Evolutionary conservation across 2,113 vertebrate species (phyloP), one percentile per base, ranked within the genome.

Genomic region (Eptatretus burgeri): DNA sequence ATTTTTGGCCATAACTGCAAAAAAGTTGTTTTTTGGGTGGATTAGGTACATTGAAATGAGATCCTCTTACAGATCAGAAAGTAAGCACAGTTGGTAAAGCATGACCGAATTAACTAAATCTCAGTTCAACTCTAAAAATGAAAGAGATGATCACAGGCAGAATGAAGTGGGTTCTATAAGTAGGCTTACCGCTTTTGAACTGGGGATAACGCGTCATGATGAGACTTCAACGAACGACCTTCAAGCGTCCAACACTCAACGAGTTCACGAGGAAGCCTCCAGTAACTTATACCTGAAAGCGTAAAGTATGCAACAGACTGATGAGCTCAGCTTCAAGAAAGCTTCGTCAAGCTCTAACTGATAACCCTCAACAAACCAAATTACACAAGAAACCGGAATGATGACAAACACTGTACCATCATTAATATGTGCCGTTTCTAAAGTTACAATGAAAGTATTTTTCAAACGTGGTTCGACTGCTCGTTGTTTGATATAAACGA

Each of bases 231-330:
- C 50, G 77, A 70, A 14, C 18, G 49, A 51, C 78, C 76, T 66
- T 80, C 76, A 14, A 78, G 70, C 51, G 79, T 79, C 76, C 75
- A 77, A 1, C 76, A 79, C 66, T 80, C 74, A 52, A 67, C 76
- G 63, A 77, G 65, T 66, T 78, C 77, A 1, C 73, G 77, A 17
- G 75, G 78, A 27, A 76, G 73, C 51, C 75, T 68, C 74, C 78
- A 79, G 68, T 74, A 78, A 69, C 76, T 80, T 50, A 78, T 73
- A 68, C 76, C 75, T 79, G 51, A 63, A 62, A 64, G 51, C 51
- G 50, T 51, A 52, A 49, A 20, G 51, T 52, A 51, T 63, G 52
- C 49, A 9, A 10, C 5, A 17, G 2, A 14, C 14, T 14, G 53
- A 41, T 51, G 51, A 64, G 62, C 51, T 63, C 16, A 14, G 16